phyloP scores from a whole-genome alignment of 2,113 vertebrate genomes.

The Corythoichthys intestinalis region DNA sequence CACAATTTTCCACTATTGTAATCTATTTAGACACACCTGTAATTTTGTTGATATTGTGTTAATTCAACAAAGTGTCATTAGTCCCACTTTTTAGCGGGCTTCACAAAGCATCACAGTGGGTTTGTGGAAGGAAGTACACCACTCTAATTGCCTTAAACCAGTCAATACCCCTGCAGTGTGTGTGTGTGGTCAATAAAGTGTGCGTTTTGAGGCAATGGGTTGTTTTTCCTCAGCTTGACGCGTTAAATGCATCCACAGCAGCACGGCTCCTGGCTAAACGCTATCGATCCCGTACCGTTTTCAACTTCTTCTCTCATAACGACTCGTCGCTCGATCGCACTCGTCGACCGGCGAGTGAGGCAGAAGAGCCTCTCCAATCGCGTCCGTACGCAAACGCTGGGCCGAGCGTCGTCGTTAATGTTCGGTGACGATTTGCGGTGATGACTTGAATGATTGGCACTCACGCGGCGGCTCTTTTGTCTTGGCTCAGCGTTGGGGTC shows the following conservation, averaged over 20 bases:
- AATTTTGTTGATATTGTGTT: slow-evolving; percentile 6
- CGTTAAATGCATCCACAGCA: slow-evolving; percentile 60
- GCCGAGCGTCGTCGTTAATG: slow-evolving; percentile 13
- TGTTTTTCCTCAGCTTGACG: slow-evolving; percentile 70
- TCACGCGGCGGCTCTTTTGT: slow-evolving; percentile 8
- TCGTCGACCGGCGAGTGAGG: background rate
- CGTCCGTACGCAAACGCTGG: slow-evolving; percentile 42
- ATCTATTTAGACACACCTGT: background rate
- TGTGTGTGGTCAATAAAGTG: slow-evolving; percentile 62
- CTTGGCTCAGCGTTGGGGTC: slow-evolving; percentile 9
- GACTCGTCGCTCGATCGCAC: slow-evolving; percentile 7
- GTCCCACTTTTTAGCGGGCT: slow-evolving; percentile 47
- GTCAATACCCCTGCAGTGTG: slow-evolving; percentile 52
- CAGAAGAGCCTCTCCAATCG: slow-evolving; percentile 51
- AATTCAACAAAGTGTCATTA: slow-evolving; percentile 25
- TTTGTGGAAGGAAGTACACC: slow-evolving; percentile 53
- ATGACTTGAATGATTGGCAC: slow-evolving; percentile 28
- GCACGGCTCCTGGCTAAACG: slow-evolving; percentile 46
- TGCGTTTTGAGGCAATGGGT: slow-evolving; percentile 64
- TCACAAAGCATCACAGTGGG: slow-evolving; percentile 49
- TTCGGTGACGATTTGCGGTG: slow-evolving; percentile 24
- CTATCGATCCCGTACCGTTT: slow-evolving; percentile 64
- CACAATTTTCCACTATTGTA: background rate
- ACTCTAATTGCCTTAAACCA: slow-evolving; percentile 66
- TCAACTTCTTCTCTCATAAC: slow-evolving; percentile 55